phyloP scores from a whole-genome alignment of 2,113 vertebrate genomes.

The Solea solea region DNA sequence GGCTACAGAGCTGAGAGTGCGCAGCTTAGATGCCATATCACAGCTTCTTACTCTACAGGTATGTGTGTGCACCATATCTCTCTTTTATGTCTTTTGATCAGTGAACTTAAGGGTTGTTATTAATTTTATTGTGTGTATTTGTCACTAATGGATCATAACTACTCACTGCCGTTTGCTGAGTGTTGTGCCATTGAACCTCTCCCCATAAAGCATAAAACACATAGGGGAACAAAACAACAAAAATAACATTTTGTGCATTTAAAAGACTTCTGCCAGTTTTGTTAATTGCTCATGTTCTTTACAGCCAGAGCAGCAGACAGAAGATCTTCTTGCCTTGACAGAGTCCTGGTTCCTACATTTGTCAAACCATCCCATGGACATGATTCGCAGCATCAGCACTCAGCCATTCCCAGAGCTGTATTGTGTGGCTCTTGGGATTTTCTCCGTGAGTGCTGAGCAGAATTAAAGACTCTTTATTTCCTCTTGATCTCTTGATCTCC shows the following conservation, averaged over 20 bases:
- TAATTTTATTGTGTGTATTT: not conserved
- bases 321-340: constrained; percentile 91
- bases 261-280: too few species aligned
- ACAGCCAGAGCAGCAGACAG: constrained; percentile 92
- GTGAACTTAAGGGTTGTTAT: too few species aligned
- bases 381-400: constrained; percentile 89
- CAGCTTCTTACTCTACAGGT: constrained; percentile 89
- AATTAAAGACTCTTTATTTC: not conserved
- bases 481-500: not conserved
- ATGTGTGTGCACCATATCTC: constrained; percentile 34
- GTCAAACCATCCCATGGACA: constrained; percentile 87
- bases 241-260: not conserved
- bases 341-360: constrained; percentile 91
- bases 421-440: constrained; percentile 88
- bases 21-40: constrained; percentile 90
- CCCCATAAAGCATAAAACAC: too few species aligned
- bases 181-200: too few species aligned
- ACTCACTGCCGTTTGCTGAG: too few species aligned
- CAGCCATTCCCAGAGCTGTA: constrained; percentile 96
- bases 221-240: too few species aligned
- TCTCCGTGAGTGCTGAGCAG: constrained; percentile 82
- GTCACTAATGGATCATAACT: too few species aligned
- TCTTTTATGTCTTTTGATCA: not conserved
- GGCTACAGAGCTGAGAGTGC: constrained; percentile 86
- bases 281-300: not conserved